Conservation (phyloP, 2,888 invertebrate genomes). For the Morpho achilles region DNA sequence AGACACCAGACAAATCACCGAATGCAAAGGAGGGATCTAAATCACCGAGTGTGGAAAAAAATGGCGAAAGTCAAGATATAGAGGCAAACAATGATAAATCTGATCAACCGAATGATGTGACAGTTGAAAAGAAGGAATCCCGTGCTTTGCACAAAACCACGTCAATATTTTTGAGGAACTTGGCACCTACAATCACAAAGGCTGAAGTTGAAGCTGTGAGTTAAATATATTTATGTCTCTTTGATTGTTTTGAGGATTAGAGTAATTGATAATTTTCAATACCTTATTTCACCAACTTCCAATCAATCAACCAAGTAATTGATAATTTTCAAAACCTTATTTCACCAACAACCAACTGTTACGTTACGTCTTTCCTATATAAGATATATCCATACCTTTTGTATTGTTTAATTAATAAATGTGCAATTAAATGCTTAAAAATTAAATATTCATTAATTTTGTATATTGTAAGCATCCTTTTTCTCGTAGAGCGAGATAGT, state of each 20-base stretch:
- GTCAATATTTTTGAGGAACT: slow-evolving; percentile 96
- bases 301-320: too few relatives aligned
- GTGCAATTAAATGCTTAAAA: too few relatives aligned
- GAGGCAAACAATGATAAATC: slow-evolving; percentile 64
- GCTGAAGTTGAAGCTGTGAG: slow-evolving; percentile 96
- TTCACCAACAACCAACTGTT: too few relatives aligned
- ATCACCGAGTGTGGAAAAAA: slow-evolving; percentile 55
- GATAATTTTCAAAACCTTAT: too few relatives aligned
- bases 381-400: too few relatives aligned
- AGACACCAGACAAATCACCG: slow-evolving; percentile 60
- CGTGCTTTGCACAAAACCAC: slow-evolving; percentile 95
- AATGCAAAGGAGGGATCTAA: slow-evolving; percentile 53
- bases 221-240: not conserved
- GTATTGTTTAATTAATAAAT: too few relatives aligned
- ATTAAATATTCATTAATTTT: too few relatives aligned
- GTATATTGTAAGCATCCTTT: not conserved
- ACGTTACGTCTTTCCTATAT: too few relatives aligned
- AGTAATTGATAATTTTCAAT: too few relatives aligned
- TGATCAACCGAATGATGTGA: slow-evolving; percentile 72
- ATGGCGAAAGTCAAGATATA: slow-evolving; percentile 50
- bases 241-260: too few relatives aligned
- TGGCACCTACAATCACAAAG: slow-evolving; percentile 97
- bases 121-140: slow-evolving; percentile 71
- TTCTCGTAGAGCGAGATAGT: too few relatives aligned
- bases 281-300: too few relatives aligned